Base-by-base conservation (phyloP, 2,113 vertebrate genomes). In the Toxostoma redivivum region DNA sequence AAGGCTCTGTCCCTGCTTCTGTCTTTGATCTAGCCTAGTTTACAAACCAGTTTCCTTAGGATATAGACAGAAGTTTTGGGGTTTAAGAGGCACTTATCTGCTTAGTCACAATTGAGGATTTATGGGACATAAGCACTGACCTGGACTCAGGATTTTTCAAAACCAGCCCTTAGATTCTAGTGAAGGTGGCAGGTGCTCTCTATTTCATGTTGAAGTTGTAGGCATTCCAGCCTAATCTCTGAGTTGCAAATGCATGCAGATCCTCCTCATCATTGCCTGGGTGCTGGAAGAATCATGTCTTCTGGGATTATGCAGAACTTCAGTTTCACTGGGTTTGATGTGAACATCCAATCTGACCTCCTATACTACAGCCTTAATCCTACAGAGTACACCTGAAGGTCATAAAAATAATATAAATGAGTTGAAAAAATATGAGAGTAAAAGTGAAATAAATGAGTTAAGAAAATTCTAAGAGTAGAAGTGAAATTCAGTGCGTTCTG, bases 211-310 rank as follows among this genome's bases (percentile, higher is more conserved):
- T 50, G 38, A 28, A 83, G 19, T 19, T 21, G 10, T 21, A 37
- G 12, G 14, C 11, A 24, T 88, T 90, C 20, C 54, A 83, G 50
- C 12, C 53, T 72, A 48, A n/a, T 72, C 19, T 61, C 25, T 9
- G 22, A 72, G 28, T 42, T 60, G 28, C 7, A 33, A 11, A 15
- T 45, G 20, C 13, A 12, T 24, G 12, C 12, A 82, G 76, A 69
- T 86, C 33, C 45, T 81, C 72, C 19, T 30, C 20, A 20, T 27
- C 3, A 5, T 27, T 74, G 53, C 28, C 27, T 35, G 9, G 7
- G 2, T 56, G 11, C 7, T 0, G 19, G 8, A 54, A 72, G 45
- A 60, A 27, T 35, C 0, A 1, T 24, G 30, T 60, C 23, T 50
- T 57, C 31, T 67, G 38, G 66, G 28, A 42, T 69, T 72, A 51